Percentiles rank a stretch among this genome's conserved stretches.
Evolutionary conservation across 2,113 vertebrate genomes (phyloP).

Genomic region (Puma concolor): DNA sequence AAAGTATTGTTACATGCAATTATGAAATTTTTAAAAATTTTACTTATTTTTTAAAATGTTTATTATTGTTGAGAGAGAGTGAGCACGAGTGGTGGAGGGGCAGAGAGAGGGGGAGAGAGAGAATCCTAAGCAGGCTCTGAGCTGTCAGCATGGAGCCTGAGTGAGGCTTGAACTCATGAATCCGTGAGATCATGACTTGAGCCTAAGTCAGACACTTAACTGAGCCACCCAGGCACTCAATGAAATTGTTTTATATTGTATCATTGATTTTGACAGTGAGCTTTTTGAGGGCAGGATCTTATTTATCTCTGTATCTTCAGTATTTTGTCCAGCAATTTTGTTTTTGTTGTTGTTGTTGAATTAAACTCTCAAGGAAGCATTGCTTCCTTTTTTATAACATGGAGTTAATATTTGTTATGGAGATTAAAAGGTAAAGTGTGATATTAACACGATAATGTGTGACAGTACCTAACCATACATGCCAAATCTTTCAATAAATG

Average conservation of each 20-base stretch:
- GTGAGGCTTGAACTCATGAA: too few relatives aligned
- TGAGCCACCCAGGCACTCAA: too few relatives aligned
- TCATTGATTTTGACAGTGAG: background rate
- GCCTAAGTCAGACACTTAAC: too few relatives aligned
- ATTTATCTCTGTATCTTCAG: background rate
- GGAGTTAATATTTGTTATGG: background rate
- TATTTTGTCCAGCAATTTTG: background rate
- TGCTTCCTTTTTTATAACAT: background rate
- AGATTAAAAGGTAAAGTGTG: background rate
- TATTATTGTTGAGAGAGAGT: too few relatives aligned
- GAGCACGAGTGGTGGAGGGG: too few relatives aligned
- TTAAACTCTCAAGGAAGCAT: background rate
- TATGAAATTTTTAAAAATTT: background rate
- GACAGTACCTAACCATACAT: background rate
- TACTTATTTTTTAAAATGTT: too few relatives aligned
- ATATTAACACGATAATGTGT: background rate
- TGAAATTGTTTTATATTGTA: background rate
- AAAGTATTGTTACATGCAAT: background rate
- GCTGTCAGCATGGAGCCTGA: too few relatives aligned
- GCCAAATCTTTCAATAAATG: background rate
- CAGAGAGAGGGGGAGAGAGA: too few relatives aligned
- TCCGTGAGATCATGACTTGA: too few relatives aligned
- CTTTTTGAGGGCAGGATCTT: background rate
- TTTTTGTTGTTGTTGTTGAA: background rate
- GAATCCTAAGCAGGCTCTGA: too few relatives aligned